Percentiles rank a stretch among this genome's conserved stretches.
These are phyloP conservation scores for Catharus bicknelli DNA, from an alignment of 2,113 vertebrate species.

Conservation along the genomic window DNA sequence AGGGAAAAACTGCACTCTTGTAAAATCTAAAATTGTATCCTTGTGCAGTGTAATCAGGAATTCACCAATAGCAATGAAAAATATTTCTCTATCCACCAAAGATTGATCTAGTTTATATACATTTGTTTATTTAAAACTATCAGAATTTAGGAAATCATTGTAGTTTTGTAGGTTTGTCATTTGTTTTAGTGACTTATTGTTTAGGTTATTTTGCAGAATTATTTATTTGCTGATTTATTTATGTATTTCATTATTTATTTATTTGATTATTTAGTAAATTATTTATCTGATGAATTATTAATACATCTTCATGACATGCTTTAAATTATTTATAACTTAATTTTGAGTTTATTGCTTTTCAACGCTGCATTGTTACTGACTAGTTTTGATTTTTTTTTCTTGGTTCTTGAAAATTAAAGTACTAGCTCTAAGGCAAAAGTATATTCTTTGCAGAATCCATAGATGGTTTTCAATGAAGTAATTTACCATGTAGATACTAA, in stretches of 20 bases:
- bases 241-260: conserved; percentile 98
- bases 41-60: conserved; percentile 68
- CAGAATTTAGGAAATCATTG: conserved; percentile 77
- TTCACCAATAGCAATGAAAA: conserved; percentile 76
- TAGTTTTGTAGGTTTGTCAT: conserved; percentile 78
- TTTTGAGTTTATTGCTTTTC: conserved; percentile 99
- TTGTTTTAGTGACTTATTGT: conserved; percentile 85
- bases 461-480: conserved; percentile 56
- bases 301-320: conserved; percentile 96
- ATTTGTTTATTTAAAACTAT: conserved; percentile 84
- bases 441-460: conserved; percentile 69
- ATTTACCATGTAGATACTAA: conserved; percentile 68
- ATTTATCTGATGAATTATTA: conserved; percentile 99
- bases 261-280: conserved; percentile 99
- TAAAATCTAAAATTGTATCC: conserved; percentile 75
- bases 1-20: conserved; percentile 68
- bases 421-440: conserved; percentile 81
- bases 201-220: conserved; percentile 87
- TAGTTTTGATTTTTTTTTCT: conserved; percentile 88
- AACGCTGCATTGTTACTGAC: conserved; percentile 91
- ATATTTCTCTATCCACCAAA: conserved; percentile 72
- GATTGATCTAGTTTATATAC: conserved; percentile 77
- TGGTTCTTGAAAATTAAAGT: conserved; percentile 92
- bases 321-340: conserved; percentile 99
- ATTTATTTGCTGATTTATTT: conserved; percentile 98